phyloP scores from a whole-genome alignment of 1,140 invertebrate genomes.

The Monomorium pharaonis region DNA sequence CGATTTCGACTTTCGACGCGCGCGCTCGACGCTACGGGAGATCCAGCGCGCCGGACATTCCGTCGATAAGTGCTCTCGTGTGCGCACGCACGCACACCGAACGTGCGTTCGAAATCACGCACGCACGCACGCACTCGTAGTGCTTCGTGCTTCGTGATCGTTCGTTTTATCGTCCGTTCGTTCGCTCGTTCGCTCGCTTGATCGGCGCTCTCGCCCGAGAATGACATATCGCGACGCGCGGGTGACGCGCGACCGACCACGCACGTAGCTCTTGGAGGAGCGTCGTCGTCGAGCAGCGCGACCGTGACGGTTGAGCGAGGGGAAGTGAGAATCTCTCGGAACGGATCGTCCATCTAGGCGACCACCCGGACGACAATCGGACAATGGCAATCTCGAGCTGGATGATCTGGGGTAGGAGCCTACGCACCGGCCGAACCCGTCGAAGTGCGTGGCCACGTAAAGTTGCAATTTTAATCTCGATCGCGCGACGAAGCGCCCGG shows the following conservation, averaged over 20 bases:
- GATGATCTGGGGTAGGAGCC: constrained; percentile 83
- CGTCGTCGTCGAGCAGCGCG: constrained; percentile 23
- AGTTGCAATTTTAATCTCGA: background rate
- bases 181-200: background rate
- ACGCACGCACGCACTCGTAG: background rate
- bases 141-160: background rate
- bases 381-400: constrained; percentile 83
- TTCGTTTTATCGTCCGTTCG: background rate
- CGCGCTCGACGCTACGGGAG: background rate
- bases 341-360: constrained; percentile 62
- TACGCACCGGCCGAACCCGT: constrained; percentile 80
- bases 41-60: background rate
- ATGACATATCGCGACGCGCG: constrained; percentile 53
- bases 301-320: background rate
- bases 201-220: constrained; percentile 32
- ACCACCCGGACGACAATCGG: background rate
- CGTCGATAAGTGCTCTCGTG: background rate
- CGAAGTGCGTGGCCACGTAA: constrained; percentile 75
- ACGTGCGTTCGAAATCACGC: background rate
- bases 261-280: constrained; percentile 9
- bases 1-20: background rate
- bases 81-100: background rate
- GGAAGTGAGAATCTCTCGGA: background rate
- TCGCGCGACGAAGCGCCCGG: background rate
- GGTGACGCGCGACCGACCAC: constrained; percentile 40